Evolutionary conservation across 2,888 invertebrate genomes (phyloP), one percentile per base, ranked within the genome.

Genomic region (Microctonus brassicae): DNA sequence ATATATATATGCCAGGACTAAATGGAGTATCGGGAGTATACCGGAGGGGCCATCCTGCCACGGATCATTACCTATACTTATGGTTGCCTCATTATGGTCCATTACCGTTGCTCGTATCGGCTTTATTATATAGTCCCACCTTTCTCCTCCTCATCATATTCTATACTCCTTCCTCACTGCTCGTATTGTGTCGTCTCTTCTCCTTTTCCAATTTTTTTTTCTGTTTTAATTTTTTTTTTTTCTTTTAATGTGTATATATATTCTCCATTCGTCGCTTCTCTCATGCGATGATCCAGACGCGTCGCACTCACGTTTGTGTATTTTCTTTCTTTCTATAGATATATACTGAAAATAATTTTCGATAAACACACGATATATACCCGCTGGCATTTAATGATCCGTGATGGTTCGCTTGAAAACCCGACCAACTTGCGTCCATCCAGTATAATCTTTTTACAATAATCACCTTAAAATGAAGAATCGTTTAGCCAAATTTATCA

Each of bases 401-500:
- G 36, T 47, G 63, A 65, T 65, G 64, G 42, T 53, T 62, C 52
- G 47, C 47, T 62, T 52, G n/a, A 26, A 60, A 61, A 53, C 60
- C 60, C 47, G 57, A 55, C 69, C 39, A 52, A 61, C 52, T 69
- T 47, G n/a, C 33, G 34, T 55, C 64, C 68, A 53, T n/a, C 67
- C 47, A 34, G 36, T 11, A 34, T 11, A 33, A 22, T 26, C 11
- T 17, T n/a, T 10, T 57, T 65, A 29, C 34, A 20, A 20, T 36
- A 20, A 20, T 36, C 62, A 58, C 73, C 64, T 69, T 69, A 58
- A 82, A 84, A 85, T 86, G 81, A 85, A 81, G 80, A 81, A 80
- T 82, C 81, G 82, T 84, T 83, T 84, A 82, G 79, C 82, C 80
- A 86, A 86, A 86, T 86, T 85, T 84, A 83, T 85, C 84, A 82